Evolutionary conservation across 2,888 invertebrate species (phyloP).

Genomic region (Oegoconia quadripuncta): DNA sequence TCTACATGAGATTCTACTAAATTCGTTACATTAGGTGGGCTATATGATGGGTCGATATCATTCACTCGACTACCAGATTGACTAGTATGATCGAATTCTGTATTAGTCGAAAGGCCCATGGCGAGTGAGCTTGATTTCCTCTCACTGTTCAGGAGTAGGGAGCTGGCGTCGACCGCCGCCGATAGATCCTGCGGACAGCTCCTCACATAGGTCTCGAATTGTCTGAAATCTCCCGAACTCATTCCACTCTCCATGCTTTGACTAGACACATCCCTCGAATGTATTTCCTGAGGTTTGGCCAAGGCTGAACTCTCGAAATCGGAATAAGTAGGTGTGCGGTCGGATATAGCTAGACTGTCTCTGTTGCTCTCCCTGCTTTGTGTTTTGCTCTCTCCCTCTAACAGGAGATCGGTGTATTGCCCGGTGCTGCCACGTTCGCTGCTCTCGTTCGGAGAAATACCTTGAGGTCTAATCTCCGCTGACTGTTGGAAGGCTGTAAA

Average conservation of each 20-base stretch:
- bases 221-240: slow-evolving; percentile 54
- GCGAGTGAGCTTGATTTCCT: slow-evolving; percentile 19
- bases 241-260: slow-evolving; percentile 45
- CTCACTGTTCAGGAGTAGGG: slow-evolving; percentile 49
- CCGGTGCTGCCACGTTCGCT: slow-evolving; percentile 22
- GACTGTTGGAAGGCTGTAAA: slow-evolving; percentile 53
- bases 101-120: slow-evolving; percentile 7
- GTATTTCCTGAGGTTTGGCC: slow-evolving; percentile 49
- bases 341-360: slow-evolving; percentile 32
- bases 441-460: slow-evolving; percentile 36
- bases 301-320: slow-evolving; percentile 56
- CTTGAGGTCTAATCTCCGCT: slow-evolving; percentile 56
- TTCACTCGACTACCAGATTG: slow-evolving; percentile 28
- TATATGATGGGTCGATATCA: slow-evolving; percentile 35
- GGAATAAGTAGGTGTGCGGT: slow-evolving; percentile 47
- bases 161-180: slow-evolving; percentile 51
- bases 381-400: slow-evolving; percentile 45
- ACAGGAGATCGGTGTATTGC: slow-evolving; percentile 37
- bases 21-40: slow-evolving; percentile 53
- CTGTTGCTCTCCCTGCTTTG: slow-evolving; percentile 39
- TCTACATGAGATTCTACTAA: slow-evolving; percentile 49
- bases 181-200: slow-evolving; percentile 58
- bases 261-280: slow-evolving; percentile 43
- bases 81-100: slow-evolving; percentile 33
- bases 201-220: slow-evolving; percentile 51